Evolutionary conservation across 2,888 invertebrate genomes (phyloP).

Genomic region (Drosophila emarginata): DNA sequence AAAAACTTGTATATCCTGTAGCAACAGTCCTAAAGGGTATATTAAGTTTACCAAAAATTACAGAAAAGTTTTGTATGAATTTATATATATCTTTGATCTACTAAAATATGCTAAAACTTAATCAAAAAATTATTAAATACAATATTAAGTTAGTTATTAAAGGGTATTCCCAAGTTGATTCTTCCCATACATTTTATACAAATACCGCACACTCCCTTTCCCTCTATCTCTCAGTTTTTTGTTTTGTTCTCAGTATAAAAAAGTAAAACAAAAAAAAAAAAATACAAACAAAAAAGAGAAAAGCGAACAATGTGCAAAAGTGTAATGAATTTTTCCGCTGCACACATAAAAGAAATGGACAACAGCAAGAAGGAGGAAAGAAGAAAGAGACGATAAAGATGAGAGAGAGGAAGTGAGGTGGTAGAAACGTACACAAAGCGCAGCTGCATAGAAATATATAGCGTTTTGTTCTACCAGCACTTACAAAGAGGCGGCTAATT

Average conservation of each 20-base stretch:
- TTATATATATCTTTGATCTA: too few species aligned
- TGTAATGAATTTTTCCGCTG: constrained; percentile 76
- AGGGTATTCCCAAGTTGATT: background rate
- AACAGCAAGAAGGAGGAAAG: constrained; percentile 46
- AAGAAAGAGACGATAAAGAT: constrained; percentile 4
- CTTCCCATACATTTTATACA: constrained; percentile 26
- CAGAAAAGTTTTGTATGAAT: too few species aligned
- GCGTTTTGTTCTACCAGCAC: constrained; percentile 47
- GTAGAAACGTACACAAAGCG: constrained; percentile 33
- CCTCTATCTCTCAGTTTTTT: constrained; percentile 14
- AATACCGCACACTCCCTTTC: constrained; percentile 35
- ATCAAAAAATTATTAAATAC: too few species aligned
- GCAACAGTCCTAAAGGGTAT: background rate
- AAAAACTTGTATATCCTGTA: background rate
- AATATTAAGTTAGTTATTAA: background rate
- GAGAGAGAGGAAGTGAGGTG: background rate
- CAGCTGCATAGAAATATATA: constrained; percentile 56
- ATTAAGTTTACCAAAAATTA: background rate
- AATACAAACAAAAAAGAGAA: constrained; percentile 43
- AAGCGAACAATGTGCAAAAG: constrained; percentile 63
- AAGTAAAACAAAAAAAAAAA: background rate
- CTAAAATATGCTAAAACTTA: too few species aligned
- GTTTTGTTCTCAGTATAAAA: constrained; percentile 55
- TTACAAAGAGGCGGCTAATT: constrained; percentile 68
- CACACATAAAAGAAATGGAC: constrained; percentile 62